phyloP scores from a whole-genome alignment of 2,797 vertebrate species.

The Malurus splendens region DNA sequence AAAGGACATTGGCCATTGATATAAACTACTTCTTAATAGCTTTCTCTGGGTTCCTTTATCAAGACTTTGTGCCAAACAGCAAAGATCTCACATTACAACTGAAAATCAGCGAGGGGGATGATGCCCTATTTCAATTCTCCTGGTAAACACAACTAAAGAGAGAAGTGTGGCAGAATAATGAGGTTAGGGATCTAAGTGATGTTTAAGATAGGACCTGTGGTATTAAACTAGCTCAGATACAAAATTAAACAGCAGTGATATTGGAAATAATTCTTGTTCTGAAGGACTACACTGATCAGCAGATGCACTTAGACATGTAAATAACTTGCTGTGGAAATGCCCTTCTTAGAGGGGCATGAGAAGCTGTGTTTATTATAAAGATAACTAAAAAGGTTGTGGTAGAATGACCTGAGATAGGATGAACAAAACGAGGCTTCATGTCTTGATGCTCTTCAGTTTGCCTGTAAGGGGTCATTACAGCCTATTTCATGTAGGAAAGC shows the following conservation, averaged over 20 bases:
- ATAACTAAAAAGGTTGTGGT: not conserved
- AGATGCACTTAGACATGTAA: not conserved
- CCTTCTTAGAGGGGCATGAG: fast-evolving
- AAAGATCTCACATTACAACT: not conserved
- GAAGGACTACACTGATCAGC: not conserved
- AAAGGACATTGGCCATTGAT: not conserved
- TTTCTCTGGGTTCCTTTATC: not conserved
- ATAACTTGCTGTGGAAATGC: not conserved
- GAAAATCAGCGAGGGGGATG: not conserved
- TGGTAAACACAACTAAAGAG: not conserved
- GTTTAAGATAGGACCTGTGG: not conserved
- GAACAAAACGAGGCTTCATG: not conserved
- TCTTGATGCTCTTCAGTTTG: not conserved
- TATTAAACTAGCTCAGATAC: not conserved
- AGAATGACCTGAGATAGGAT: not conserved
- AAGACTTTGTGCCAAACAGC: not conserved
- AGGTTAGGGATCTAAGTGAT: not conserved
- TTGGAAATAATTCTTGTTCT: not conserved
- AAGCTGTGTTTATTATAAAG: not conserved
- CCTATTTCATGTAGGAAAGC: not conserved
- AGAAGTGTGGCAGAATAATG: not conserved
- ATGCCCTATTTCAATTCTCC: not conserved
- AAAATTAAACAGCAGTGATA: not conserved
- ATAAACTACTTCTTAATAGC: not conserved
- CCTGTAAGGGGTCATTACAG: not conserved